Conservation (phyloP, 2,888 invertebrate species). For the Ferrisia virgata region DNA sequence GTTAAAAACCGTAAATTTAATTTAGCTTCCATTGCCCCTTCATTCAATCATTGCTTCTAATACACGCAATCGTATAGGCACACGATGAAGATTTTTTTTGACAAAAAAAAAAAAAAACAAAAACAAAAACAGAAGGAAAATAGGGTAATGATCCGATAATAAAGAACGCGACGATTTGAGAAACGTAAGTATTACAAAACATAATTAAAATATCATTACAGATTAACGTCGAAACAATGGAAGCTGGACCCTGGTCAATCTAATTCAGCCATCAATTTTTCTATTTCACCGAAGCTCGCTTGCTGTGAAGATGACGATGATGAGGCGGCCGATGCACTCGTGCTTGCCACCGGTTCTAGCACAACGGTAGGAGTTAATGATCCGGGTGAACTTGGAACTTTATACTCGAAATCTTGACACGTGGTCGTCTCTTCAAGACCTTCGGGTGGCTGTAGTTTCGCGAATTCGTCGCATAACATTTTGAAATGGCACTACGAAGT, state of each 20-base stretch:
- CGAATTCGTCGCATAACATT: constrained; percentile 80
- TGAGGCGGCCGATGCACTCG: not conserved
- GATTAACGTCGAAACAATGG: constrained; percentile 24
- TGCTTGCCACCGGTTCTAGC: not conserved
- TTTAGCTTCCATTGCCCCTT: not conserved
- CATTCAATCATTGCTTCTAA: not conserved
- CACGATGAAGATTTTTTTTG: not conserved
- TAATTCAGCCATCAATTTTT: constrained; percentile 21
- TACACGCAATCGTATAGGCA: not conserved
- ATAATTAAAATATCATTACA: not conserved
- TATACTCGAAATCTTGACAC: constrained; percentile 34
- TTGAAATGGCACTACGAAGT: constrained; percentile 73
- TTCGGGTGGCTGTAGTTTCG: constrained; percentile 74
- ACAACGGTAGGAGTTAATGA: not conserved
- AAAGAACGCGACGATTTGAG: not conserved
- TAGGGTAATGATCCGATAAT: not conserved
- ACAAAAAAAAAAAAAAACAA: not conserved
- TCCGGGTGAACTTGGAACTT: constrained; percentile 24
- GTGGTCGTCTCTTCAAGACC: constrained; percentile 65
- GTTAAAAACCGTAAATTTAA: not conserved
- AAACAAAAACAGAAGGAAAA: not conserved
- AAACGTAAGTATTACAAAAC: not conserved
- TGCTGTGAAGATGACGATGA: not conserved
- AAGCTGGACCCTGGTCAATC: constrained; percentile 36
- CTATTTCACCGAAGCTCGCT: constrained; percentile 22